phyloP scores from a whole-genome alignment of 2,113 vertebrate genomes.

The Trematomus loennbergii region DNA sequence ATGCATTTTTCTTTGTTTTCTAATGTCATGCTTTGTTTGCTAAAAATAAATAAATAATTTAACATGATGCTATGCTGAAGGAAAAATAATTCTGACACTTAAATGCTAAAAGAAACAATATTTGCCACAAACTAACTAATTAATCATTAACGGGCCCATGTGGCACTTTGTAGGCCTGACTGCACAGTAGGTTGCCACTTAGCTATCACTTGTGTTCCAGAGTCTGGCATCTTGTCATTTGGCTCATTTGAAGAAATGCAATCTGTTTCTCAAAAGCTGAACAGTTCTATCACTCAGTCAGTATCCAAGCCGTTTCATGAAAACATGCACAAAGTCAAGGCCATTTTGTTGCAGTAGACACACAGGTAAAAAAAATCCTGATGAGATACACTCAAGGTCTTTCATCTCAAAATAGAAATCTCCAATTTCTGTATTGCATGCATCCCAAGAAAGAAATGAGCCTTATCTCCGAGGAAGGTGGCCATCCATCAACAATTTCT shows the following conservation, averaged over 20 bases:
- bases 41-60: too few relatives aligned
- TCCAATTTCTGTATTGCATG: slow-evolving; percentile 55
- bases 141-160: slow-evolving; percentile 46
- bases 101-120: slow-evolving; percentile 15
- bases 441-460: slow-evolving; percentile 72
- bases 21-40: neutral
- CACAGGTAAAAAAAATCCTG: slow-evolving; percentile 57
- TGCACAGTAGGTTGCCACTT: slow-evolving; percentile 38
- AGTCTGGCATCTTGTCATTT: slow-evolving; percentile 21
- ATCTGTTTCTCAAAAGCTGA: neutral
- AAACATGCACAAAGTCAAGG: slow-evolving; percentile 31
- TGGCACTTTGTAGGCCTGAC: slow-evolving; percentile 26
- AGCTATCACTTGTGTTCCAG: slow-evolving; percentile 19
- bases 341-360: slow-evolving; percentile 11
- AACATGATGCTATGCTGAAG: neutral
- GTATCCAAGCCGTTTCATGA: slow-evolving; percentile 15
- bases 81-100: neutral
- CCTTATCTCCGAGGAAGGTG: slow-evolving; percentile 71
- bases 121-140: slow-evolving; percentile 46
- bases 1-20: neutral
- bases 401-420: slow-evolving; percentile 68
- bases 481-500: slow-evolving; percentile 80
- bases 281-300: neutral
- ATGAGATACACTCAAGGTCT: slow-evolving; percentile 58
- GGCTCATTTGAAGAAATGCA: slow-evolving; percentile 21